Base-by-base conservation (phyloP, 2,113 vertebrate species). In the Felis chaus region DNA sequence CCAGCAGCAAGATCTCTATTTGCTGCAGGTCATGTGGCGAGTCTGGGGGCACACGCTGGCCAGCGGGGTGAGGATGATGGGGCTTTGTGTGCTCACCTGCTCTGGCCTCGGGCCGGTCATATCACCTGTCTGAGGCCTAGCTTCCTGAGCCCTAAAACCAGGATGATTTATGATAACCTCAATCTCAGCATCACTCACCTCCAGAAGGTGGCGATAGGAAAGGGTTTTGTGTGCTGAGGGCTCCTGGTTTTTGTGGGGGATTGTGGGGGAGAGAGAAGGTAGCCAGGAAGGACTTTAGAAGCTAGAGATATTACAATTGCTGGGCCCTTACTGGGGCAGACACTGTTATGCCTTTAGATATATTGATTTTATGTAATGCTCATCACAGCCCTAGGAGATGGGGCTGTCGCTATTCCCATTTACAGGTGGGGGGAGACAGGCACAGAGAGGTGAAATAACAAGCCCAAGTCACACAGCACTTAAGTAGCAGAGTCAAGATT, bases 391-490 rank as follows among this genome's bases (percentile, higher is more conserved):
- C n/a, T 57, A 87, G 65, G 27, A 87, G 63, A 15, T 74, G 10
- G 18, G 36, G 45, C 33, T 39, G 1, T 21, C 25, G 1, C 31
- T 39, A 7, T n/a, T 57, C 31, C 66, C 48, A 36, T 53, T 81
- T 73, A 69, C 71, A 81, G 84, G 33, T 19, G 19, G 14, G 19
- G 14, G 25, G 27, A 78, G 91, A 63, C 25, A 48, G 83, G 73
- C 57, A 81, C 48, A 89, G 81, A 95, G 78, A 93, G 68, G 80
- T 21, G 57, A 89, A 41, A 61, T 69, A 45, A n/a, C 85, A 31
- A 7, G 31, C 16, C 41, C n/a, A 48, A 33, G 87, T 55, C 61
- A 63, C 85, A 80, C 71, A 89, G 79, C 66, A 25, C 50, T 69
- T 33, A 27, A 48, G 48, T 41, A 78, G 78, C 39, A 23, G 33